A percentile compares a stretch with the other conserved stretches of the same genome.
phyloP scores from a whole-genome alignment of 2,113 vertebrate species.

The Alces alces region DNA sequence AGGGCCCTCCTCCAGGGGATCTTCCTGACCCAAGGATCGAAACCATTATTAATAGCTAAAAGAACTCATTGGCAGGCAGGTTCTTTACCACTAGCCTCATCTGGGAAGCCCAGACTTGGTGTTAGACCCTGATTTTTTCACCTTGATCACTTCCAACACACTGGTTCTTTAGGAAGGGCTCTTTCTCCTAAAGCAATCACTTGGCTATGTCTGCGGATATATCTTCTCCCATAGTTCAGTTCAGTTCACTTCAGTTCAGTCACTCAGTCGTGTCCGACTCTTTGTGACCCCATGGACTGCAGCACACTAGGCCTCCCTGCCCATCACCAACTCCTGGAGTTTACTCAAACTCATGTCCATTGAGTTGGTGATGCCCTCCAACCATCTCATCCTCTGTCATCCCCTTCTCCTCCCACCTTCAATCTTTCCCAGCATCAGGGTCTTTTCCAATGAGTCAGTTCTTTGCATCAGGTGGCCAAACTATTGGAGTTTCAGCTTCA shows the following conservation, averaged over 20 bases:
- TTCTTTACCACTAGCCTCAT: neutral
- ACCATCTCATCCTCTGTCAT: neutral
- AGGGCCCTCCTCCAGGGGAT: neutral
- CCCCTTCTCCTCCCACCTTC: neutral
- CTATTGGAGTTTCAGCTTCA: neutral
- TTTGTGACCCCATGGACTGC: neutral
- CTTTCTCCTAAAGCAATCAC: neutral
- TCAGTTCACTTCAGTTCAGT: neutral
- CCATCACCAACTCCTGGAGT: neutral
- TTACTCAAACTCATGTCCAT: neutral
- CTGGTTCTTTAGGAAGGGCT: neutral
- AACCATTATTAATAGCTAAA: neutral
- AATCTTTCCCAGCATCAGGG: neutral
- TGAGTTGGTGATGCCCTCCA: neutral
- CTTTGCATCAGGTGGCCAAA: neutral
- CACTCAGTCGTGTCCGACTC: neutral
- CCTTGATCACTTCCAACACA: neutral
- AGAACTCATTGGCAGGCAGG: neutral
- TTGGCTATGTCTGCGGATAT: neutral
- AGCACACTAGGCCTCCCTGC: neutral
- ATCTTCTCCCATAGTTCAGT: neutral
- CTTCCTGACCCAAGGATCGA: neutral
- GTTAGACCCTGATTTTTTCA: neutral
- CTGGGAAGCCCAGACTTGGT: neutral
- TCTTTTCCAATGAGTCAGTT: neutral